Evolutionary conservation across 1,140 invertebrate species (phyloP), one percentile per base, ranked within the genome.

Genomic region (Cyrtorhinus lividipennis): DNA sequence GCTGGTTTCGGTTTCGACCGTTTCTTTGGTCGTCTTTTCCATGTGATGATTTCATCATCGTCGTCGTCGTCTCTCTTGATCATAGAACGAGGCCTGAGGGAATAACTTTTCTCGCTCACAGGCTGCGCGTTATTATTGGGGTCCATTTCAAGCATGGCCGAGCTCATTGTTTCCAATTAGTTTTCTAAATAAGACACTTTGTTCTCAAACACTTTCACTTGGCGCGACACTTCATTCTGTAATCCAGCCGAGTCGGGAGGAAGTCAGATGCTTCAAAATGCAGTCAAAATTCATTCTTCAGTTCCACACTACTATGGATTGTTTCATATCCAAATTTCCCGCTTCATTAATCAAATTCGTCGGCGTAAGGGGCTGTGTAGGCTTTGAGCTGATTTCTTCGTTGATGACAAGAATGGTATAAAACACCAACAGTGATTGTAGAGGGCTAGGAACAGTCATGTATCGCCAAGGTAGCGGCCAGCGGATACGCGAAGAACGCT

Each of bases 1-100:
- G 89, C 82, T 2, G 89, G 81, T 72, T 84, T 83, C 57, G 80
- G 77, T 71, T 87, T 88, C n/a, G 81, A 74, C 62, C 80, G 56
- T 58, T 61, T 66, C 61, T 70, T 70, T 3, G 64, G 57, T 20
- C 67, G 61, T 22, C 67, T 66, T 3, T 68, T 63, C 0, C 66
- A 66, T 62, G 65, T 65, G 45, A 57, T 60, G 1, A 38, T 62
- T n/a, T 62, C 62, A 15, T 65, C 66, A 12, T 65, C 64, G 10
- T 69, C 68, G 0, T 65, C 65, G 12, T 69, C 68, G 62, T 58
- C 38, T 62, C 59, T 3, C 65, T 65, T 66, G 1, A 53, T 10
- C 20, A 25, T 56, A 2, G 68, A 62, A 10, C 70, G 62, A 5
- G 70, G 70, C 3, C 70, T 48, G 2, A 71, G 56, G 22, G 68